Percentiles rank a stretch among this genome's conserved stretches.
Evolutionary conservation across 2,888 invertebrate species (phyloP).

Genomic region (Chrysolina americana): DNA sequence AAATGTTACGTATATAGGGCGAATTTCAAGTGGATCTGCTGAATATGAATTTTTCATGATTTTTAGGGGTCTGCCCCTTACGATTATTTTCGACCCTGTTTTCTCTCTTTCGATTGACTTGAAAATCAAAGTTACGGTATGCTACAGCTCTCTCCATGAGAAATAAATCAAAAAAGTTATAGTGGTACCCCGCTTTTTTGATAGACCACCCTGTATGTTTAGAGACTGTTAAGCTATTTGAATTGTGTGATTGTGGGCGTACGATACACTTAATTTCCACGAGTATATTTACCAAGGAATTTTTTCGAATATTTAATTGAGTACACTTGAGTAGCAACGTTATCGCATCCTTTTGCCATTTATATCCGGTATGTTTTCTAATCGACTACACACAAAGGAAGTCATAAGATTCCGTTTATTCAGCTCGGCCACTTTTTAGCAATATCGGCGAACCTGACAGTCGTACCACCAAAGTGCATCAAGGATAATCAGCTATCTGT

Average conservation of each 20-base stretch:
- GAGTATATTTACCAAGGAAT: not conserved
- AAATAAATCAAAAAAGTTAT: too few relatives aligned
- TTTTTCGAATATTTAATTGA: not conserved
- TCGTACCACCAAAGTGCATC: not conserved
- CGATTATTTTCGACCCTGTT: too few relatives aligned
- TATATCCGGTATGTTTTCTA: constrained; percentile 2
- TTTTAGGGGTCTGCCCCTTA: too few relatives aligned
- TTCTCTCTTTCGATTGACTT: too few relatives aligned
- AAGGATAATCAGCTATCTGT: constrained; percentile 3
- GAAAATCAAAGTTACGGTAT: too few relatives aligned
- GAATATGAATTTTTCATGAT: too few relatives aligned
- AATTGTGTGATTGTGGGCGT: not conserved
- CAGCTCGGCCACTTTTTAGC: not conserved
- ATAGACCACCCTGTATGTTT: too few relatives aligned
- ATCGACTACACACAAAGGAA: constrained; percentile 1
- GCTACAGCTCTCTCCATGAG: too few relatives aligned
- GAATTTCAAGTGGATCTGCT: too few relatives aligned
- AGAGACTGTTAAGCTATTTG: not conserved
- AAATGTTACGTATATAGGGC: too few relatives aligned
- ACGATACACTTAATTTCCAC: not conserved
- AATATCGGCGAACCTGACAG: not conserved
- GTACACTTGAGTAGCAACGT: not conserved
- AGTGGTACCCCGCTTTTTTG: too few relatives aligned
- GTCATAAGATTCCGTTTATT: not conserved
- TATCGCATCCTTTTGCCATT: not conserved